phyloP scores from a whole-genome alignment of 2,113 vertebrate genomes.

The Tragelaphus imberbis region DNA sequence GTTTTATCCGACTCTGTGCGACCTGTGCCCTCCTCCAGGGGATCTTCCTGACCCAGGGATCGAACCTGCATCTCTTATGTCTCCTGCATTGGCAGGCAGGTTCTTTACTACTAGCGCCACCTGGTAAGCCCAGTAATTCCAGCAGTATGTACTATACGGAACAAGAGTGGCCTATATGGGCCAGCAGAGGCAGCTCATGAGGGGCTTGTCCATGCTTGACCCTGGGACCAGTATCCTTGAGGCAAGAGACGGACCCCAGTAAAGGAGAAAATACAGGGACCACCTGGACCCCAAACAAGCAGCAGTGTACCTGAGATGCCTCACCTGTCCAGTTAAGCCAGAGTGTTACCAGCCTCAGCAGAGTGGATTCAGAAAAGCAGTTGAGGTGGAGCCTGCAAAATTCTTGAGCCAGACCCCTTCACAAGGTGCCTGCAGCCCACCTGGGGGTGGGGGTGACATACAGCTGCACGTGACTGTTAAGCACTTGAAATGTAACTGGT shows the following conservation, averaged over 20 bases:
- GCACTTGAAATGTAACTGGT: background rate
- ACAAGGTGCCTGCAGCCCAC: background rate
- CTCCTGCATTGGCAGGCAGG: background rate
- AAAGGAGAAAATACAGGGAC: background rate
- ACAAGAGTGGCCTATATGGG: background rate
- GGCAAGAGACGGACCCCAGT: background rate
- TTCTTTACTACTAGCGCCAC: background rate
- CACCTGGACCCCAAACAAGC: background rate
- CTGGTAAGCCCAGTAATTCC: background rate
- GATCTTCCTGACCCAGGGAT: background rate
- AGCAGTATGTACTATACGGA: background rate
- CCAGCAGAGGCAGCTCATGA: background rate
- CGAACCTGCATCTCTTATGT: background rate
- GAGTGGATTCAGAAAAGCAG: background rate
- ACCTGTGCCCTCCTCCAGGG: background rate
- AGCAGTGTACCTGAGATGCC: background rate
- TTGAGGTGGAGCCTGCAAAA: background rate
- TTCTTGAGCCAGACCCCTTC: background rate
- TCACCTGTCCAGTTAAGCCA: background rate
- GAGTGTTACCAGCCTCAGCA: background rate
- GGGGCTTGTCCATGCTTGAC: fast-evolving
- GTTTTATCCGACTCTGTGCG: background rate
- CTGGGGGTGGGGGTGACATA: background rate
- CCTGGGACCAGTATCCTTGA: background rate
- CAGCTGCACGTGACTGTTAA: background rate